Evolutionary conservation across 1,140 invertebrate genomes (phyloP), one percentile per base, ranked within the genome.

Genomic region (Megathymus violae): DNA sequence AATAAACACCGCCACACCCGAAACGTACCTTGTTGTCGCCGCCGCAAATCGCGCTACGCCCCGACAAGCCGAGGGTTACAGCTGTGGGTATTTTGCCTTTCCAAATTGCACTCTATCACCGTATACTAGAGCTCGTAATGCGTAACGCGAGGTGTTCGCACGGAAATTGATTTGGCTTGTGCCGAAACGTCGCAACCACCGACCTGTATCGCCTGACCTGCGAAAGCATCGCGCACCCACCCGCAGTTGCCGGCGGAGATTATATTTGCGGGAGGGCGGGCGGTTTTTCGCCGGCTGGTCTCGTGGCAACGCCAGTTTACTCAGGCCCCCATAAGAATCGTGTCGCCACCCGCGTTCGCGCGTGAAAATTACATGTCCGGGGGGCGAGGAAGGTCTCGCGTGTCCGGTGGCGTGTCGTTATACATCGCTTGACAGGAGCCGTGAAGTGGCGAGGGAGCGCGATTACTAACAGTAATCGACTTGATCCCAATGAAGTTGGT

Each of bases 31-130:
- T 79, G 71, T 69, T 66, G 74, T 72, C 71, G 71, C 48, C 63
- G 74, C 72, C 75, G 69, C 81, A 80, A 87, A 87, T 87, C 82
- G 80, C 82, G 78, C 80, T 82, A 85, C 79, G 76, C 80, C 74
- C 71, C 81, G 78, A 78, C 81, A 80, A 81, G 73, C 66, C 64
- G 43, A 46, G 44, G 54, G 69, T 74, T 67, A 78, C 77, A 71
- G 71, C 63, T 22, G 40, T 11, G 51, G 54, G 64, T 50, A 58
- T 14, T 5, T 22, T 5, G 19, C 19, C 19, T 3, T 17, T 54
- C 52, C 52, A 75, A 82, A 80, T 73, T 76, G 62, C 25, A 62
- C 73, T 71, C 65, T 82, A 76, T 64, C 56, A 52, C 59, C 27
- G 14, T 17, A 14, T 15, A 17, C 44, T 67, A 82, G 67, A 80